phyloP scores from a whole-genome alignment of 2,113 vertebrate genomes.

The Typhlomys cinereus region DNA sequence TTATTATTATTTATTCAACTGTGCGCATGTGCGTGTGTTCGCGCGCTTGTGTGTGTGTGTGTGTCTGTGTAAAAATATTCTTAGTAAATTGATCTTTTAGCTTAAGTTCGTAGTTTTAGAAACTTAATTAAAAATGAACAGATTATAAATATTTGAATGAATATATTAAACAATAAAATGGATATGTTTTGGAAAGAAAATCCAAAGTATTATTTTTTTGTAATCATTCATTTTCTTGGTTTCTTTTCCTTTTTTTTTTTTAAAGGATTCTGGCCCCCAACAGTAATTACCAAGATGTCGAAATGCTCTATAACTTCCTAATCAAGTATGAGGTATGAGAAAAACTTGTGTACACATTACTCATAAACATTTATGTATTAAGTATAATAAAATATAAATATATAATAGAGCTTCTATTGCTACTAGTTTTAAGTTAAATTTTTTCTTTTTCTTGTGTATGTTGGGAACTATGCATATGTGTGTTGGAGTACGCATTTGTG shows the following conservation, averaged over 20 bases:
- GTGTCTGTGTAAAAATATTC: too few relatives aligned
- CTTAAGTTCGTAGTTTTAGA: too few relatives aligned
- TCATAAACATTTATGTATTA: slow-evolving; percentile 50
- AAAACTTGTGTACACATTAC: slow-evolving; percentile 45
- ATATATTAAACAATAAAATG: background rate
- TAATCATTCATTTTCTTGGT: slow-evolving; percentile 17
- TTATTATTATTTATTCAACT: too few relatives aligned
- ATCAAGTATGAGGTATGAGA: slow-evolving; percentile 88
- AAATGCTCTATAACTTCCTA: slow-evolving; percentile 89
- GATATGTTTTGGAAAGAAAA: slow-evolving; percentile 17
- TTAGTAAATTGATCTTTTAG: too few relatives aligned
- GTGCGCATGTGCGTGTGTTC: too few relatives aligned
- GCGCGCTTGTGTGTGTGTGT: too few relatives aligned
- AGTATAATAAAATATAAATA: slow-evolving; percentile 26
- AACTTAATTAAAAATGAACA: slow-evolving; percentile 32
- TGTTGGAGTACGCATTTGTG: too few relatives aligned
- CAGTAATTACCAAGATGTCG: slow-evolving; percentile 88
- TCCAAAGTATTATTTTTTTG: slow-evolving; percentile 22
- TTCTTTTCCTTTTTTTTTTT: slow-evolving; percentile 54
- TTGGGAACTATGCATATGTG: too few relatives aligned
- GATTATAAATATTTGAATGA: background rate
- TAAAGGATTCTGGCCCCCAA: slow-evolving; percentile 90
- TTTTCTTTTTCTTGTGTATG: background rate
- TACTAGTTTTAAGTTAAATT: slow-evolving; percentile 14
- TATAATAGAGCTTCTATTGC: background rate